Evolutionary conservation across 2,888 invertebrate genomes (phyloP), one percentile per base, ranked within the genome.

Genomic region (Crioceris asparagi): DNA sequence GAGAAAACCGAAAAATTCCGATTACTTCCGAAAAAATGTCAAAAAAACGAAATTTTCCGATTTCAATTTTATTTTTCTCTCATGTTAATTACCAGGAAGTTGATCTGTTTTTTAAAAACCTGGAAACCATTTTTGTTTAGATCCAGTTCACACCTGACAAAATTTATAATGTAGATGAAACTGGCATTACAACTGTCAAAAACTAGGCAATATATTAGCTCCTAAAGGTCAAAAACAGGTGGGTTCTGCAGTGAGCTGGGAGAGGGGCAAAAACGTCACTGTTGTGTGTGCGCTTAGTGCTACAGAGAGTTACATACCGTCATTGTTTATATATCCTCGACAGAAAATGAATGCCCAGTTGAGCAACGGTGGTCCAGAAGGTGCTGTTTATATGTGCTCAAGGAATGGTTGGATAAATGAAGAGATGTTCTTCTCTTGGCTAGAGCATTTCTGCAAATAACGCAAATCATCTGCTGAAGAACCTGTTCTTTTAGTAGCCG

Each of bases 321-420:
- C 65, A 2, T 62, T 68, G 62, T 65, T 66, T 46, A 65, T 68
- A 29, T 68, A 59, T 39, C 64, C 64, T 1, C 36, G 64, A 17
- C 57, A 65, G 42, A 58, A 61, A 55, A 62, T 43, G 54, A 58
- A 34, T 60, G 59, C 54, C 64, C 64, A 16, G 62, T 62, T 43
- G 38, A 53, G 41, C 56, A n/a, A n/a, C n/a, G n/a, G n/a, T n/a
- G n/a, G n/a, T n/a, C n/a, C n/a, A n/a, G n/a, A n/a, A n/a, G n/a
- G 57, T 21, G 54, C 62, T n/a, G 40, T 64, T 21, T 54, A 52
- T 35, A 39, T 35, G 30, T 52, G 48, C 35, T 52, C 53, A 10
- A 34, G 40, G 11, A 48, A 46, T 40, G 48, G 43, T 14, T 52
- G 53, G 54, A 52, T 46, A n/a, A 48, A 50, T 39, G 53, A 52